Conservation (phyloP, 1,140 invertebrate genomes). For the Penaeus vannamei region DNA sequence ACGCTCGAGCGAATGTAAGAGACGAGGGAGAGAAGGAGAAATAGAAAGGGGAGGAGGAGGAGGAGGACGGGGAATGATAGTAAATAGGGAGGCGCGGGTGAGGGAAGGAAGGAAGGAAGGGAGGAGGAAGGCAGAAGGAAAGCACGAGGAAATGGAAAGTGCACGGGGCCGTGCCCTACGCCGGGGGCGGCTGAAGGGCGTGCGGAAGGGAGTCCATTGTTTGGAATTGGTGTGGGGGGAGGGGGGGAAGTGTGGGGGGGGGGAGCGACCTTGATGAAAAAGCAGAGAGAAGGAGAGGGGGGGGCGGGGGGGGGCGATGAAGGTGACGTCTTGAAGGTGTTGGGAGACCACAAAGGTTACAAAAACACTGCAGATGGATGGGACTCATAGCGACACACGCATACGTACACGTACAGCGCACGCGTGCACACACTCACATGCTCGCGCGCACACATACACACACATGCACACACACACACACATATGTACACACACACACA, state of each 20-base stretch:
- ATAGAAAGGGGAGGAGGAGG: background rate
- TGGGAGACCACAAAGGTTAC: background rate
- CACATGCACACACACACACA: conserved; percentile 19
- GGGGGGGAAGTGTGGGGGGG: background rate
- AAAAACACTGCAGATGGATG: background rate
- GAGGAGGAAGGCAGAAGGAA: background rate
- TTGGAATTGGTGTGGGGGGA: background rate
- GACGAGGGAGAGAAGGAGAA: background rate
- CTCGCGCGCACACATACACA: background rate
- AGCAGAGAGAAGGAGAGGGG: background rate
- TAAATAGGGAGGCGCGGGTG: too few species aligned
- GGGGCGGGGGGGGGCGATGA: background rate
- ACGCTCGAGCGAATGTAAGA: too few species aligned
- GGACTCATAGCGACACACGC: background rate
- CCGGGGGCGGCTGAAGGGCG: background rate
- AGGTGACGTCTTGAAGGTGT: background rate
- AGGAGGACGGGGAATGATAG: background rate
- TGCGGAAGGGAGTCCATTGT: background rate
- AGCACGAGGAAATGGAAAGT: background rate
- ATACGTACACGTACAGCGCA: background rate
- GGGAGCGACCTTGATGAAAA: background rate
- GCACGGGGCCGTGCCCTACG: background rate
- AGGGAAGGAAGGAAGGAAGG: too few species aligned
- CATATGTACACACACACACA: conserved; percentile 27
- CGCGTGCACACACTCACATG: background rate